Evolutionary conservation across 2,797 vertebrate genomes (phyloP), one percentile per base, ranked within the genome.

Genomic region (Hyperoplus immaculatus): DNA sequence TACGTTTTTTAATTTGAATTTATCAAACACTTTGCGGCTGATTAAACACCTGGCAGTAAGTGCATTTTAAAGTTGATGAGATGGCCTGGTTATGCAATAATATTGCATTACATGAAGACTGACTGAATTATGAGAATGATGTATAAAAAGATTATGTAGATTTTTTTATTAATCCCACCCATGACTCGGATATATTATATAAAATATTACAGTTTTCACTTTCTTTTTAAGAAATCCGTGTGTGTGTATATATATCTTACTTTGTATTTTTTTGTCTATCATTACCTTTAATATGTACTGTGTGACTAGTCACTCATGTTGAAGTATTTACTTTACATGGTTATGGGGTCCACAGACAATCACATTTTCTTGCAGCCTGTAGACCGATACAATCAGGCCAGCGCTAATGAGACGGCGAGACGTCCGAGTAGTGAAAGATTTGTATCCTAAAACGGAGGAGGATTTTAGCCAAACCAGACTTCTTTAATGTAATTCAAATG

Each of bases 231-330:
- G 11, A 60, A 13, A 15, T 45, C 6, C 41, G 36, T 67, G 58
- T 72, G 71, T 29, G 58, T 69, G 58, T 42, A 8, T 61, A 49
- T 61, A 29, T 74, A 42, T 65, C 29, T 75, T 42, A n/a, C 65
- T 55, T 42, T 74, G 45, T 60, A 0, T 54, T 42, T 46, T 29
- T 45, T 47, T 18, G 6, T 7, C 36, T 0, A 61, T 53, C n/a
- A 54, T 29, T 29, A 46, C 70, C 3, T 29, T 62, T 21, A 16
- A 46, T 51, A 8, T 15, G 9, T 15, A 15, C 65, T 43, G 18
- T 66, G 12, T 66, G 12, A 63, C 63, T 8, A 38, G 74, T 62
- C 60, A 2, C 2, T 85, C 75, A 71, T 60, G 51, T 59, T 51
- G 8, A 69, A 57, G 50, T 73, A 50, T 41, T 71, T 62, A 18